Evolutionary conservation across 2,888 invertebrate genomes (phyloP).

Genomic region (Lycocerus yunnanus): DNA sequence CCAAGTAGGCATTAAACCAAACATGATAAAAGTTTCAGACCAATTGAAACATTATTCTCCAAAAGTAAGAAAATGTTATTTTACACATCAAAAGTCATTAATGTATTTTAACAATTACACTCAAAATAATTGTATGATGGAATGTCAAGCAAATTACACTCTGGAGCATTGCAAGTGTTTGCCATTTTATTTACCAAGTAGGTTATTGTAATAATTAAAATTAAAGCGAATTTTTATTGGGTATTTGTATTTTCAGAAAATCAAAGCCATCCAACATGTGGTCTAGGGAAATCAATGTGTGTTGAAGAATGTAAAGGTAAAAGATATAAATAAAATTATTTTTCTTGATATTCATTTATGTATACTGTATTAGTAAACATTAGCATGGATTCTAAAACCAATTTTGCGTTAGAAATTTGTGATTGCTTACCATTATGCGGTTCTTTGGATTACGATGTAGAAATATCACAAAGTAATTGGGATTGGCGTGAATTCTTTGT

Average conservation of each 20-base stretch:
- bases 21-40: conserved; percentile 69
- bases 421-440: neutral
- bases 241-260: neutral
- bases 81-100: conserved; percentile 65
- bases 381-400: neutral
- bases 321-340: neutral
- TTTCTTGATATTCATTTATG: neutral
- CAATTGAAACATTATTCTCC: conserved; percentile 66
- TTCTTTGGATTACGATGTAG: neutral
- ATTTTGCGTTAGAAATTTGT: neutral
- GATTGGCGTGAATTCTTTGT: neutral
- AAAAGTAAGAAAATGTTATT: conserved; percentile 65
- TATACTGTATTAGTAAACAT: neutral
- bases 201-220: neutral
- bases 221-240: neutral
- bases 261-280: neutral
- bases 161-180: conserved; percentile 63
- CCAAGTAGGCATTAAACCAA: conserved; percentile 68
- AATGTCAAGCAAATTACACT: conserved; percentile 68
- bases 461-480: neutral
- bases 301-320: neutral
- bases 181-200: conserved; percentile 66
- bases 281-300: neutral
- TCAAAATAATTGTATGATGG: conserved; percentile 69
- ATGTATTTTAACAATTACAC: conserved; percentile 67